Conservation (phyloP, 1,140 invertebrate genomes). For the Cydia pomonella region DNA sequence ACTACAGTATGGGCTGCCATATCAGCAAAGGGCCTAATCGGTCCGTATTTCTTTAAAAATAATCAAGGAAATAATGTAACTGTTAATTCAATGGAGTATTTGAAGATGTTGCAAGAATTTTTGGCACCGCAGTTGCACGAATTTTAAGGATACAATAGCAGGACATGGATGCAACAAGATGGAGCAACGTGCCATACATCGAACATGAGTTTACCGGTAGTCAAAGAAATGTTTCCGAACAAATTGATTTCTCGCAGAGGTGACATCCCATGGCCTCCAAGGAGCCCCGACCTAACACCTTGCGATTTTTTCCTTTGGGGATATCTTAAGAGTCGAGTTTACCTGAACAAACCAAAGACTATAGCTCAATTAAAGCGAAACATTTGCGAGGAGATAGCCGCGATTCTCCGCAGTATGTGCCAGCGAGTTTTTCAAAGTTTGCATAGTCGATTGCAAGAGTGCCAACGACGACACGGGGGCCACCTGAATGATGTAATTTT, state of each 20-base stretch:
- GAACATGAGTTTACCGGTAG: constrained; percentile 2
- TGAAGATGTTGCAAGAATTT: not conserved
- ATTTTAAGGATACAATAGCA: not conserved
- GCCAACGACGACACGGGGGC: not conserved
- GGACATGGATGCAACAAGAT: constrained; percentile 3
- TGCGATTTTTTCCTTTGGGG: not conserved
- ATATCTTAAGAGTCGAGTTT: not conserved
- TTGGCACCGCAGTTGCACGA: not conserved
- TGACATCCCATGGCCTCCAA: not conserved
- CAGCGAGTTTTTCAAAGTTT: constrained; percentile 35
- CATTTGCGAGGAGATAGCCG: constrained; percentile 2
- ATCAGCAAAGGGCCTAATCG: too few relatives aligned
- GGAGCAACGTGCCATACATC: constrained; percentile 11
- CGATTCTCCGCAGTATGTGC: constrained; percentile 15
- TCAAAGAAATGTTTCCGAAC: constrained; percentile 12
- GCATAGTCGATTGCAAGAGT: constrained; percentile 28
- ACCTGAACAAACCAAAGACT: constrained; percentile 17
- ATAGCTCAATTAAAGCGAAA: constrained; percentile 30
- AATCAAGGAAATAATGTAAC: too few relatives aligned
- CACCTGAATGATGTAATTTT: not conserved
- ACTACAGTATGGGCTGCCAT: too few relatives aligned
- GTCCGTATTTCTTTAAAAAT: too few relatives aligned
- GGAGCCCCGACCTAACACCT: not conserved
- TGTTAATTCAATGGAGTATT: not conserved
- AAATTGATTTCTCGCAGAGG: too few relatives aligned